Evolutionary conservation across 2,888 invertebrate species (phyloP), one percentile per base, ranked within the genome.

Genomic region (Aplocera efformata): DNA sequence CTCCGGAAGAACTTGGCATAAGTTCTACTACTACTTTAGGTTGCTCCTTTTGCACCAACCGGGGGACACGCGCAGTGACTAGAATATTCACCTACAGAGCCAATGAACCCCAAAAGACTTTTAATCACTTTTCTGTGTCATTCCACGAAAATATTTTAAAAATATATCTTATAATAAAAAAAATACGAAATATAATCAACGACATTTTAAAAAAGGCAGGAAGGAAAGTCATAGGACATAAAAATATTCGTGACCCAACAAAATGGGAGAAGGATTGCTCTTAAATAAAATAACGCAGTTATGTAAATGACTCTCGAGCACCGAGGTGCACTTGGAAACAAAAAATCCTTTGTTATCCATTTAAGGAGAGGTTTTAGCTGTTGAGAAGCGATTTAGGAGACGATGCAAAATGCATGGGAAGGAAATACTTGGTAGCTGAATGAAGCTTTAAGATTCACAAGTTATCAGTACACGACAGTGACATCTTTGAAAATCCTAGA

Each of bases 261-360:
- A 64, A 70, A 68, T 72, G 67, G 67, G 68, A 63, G 63, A 58
- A 59, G 53, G 59, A 53, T 63, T 62, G 58, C 63, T 74, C 68
- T 72, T 72, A 74, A 78, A 79, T 71, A 69, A 74, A 73, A 72
- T 80, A 77, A 80, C 77, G 72, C 67, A 72, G 78, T 79, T 82
- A 83, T 81, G 80, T 76, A 79, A 83, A 83, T 82, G 61, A 67
- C 53, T 61, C 61, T 56, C 71, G 65, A 67, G 65, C 72, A 64
- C 62, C 58, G 58, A 62, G 65, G 66, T 71, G 72, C 65, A 62
- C 60, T 69, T n/a, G 67, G 62, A 64, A 65, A 70, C 64, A 75
- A 79, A 79, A 79, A 76, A 65, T 59, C 61, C 67, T 75, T 76
- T 75, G 70, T 74, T 70, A 57, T 54, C 58, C 57, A 45, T 34